phyloP scores from a whole-genome alignment of 2,113 vertebrate genomes.

The Gymnorhina tibicen region DNA sequence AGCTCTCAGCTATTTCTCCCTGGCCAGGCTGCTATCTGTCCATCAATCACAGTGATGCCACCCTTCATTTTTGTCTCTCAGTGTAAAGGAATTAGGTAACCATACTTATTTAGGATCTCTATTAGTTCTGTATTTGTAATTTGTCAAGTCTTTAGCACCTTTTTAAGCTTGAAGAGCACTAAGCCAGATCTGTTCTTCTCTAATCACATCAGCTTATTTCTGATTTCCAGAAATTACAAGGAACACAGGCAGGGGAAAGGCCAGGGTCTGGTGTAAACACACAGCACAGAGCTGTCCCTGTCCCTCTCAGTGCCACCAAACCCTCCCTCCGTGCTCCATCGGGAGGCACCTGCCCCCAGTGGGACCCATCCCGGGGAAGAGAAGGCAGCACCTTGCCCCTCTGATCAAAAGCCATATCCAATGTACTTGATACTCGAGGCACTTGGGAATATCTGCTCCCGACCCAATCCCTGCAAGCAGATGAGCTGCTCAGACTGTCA shows the following conservation, averaged over 20 bases:
- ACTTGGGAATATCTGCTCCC: neutral
- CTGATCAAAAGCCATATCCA: neutral
- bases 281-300: neutral
- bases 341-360: neutral
- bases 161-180: conserved; percentile 71
- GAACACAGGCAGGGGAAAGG: conserved; percentile 30
- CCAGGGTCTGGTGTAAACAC: neutral
- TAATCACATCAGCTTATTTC: conserved; percentile 71
- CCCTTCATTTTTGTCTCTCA: neutral
- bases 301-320: neutral
- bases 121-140: conserved; percentile 62
- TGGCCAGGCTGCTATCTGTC: neutral
- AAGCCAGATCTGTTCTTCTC: conserved; percentile 58
- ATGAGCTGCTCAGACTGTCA: conserved; percentile 45
- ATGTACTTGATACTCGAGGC: neutral
- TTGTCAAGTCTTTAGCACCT: conserved; percentile 69
- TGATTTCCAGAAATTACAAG: conserved; percentile 67
- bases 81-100: conserved; percentile 40
- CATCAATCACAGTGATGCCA: neutral
- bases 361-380: neutral
- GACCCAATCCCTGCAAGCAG: neutral
- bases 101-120: conserved; percentile 28
- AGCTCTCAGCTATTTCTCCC: neutral
- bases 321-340: accelerated
- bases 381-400: neutral